A percentile compares a stretch with the other conserved stretches of the same genome.
Evolutionary conservation across 2,888 invertebrate species (phyloP).

Genomic region (Philaethria dido): DNA sequence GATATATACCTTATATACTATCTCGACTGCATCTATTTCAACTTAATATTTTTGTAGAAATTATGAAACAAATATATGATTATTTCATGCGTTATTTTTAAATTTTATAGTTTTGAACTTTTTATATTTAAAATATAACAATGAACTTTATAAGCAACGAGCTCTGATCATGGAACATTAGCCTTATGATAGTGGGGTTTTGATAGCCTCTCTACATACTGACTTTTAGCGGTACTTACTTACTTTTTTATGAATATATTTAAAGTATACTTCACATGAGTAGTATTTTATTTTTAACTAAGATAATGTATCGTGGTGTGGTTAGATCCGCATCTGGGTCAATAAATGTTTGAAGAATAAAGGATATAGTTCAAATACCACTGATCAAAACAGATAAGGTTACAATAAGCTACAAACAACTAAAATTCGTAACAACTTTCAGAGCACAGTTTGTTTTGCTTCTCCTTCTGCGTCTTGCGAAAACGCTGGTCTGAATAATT

Average conservation of each 20-base stretch:
- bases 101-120: background rate
- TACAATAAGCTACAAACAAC: too few relatives aligned
- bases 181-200: slow-evolving; percentile 69
- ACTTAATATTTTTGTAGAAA: too few relatives aligned
- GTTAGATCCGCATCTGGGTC: too few relatives aligned
- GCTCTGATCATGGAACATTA: slow-evolving; percentile 71
- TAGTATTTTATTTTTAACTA: background rate
- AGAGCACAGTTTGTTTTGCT: too few relatives aligned
- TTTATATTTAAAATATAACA: slow-evolving; percentile 49
- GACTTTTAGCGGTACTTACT: slow-evolving; percentile 16
- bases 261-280: background rate
- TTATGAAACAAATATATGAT: background rate
- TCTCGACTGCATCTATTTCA: too few relatives aligned
- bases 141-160: slow-evolving; percentile 64
- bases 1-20: too few relatives aligned
- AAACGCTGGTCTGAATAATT: too few relatives aligned
- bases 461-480: too few relatives aligned
- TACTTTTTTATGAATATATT: background rate
- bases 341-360: too few relatives aligned
- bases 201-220: slow-evolving; percentile 63
- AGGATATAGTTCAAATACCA: too few relatives aligned
- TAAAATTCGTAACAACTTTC: too few relatives aligned
- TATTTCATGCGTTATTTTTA: background rate
- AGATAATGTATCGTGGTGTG: background rate
- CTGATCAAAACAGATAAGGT: too few relatives aligned